Evolutionary conservation across 1,140 invertebrate species (phyloP), one percentile per base, ranked within the genome.

Genomic region (Berghia stephanieae): DNA sequence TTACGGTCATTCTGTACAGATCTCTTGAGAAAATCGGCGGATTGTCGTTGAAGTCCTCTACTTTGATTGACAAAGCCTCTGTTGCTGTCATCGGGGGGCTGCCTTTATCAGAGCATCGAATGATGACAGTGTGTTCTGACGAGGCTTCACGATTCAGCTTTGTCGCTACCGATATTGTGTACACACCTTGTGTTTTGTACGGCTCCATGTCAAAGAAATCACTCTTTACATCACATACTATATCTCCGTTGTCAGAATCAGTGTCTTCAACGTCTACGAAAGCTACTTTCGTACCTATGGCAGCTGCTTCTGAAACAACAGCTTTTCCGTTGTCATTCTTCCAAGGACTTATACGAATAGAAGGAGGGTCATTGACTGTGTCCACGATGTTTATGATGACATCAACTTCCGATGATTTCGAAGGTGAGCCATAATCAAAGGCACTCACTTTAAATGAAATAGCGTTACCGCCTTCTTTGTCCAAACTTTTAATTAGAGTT

Each of bases 381-480:
- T 83, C 80, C 43, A 60, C 27, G 5, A 83, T 49, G 18, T 71
- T 49, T 24, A 83, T 63, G 3, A 44, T 21, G 3, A 86, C 80
- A 10, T 76, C 80, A 4, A 80, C 71, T n/a, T 79, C 77, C 5
- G 83, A 81, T 24, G 78, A 79, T 46, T 80, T 69, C 3, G 81
- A 42, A 8, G 81, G 82, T 13, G 38, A 66, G 1, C 85, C 86
- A 38, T 79, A 76, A 70, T 89, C 88, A 42, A 36, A 66, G 0
- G 85, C 87, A 55, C 78, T 77, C 4, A 88, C 80, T 8, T 82
- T 79, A 43, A 88, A 84, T 44, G 77, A 73, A 68, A 86, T 84
- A 21, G 76, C 67, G 13, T 77, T 72, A 8, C 75, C 77, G 10
- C 72, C 77, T 57, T 85, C 83, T 44, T 84, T 81, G 36, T 83